These are phyloP conservation scores for Neodiprion lecontei DNA, from an alignment of 1,140 invertebrate genomes.

Conservation along the genomic window DNA sequence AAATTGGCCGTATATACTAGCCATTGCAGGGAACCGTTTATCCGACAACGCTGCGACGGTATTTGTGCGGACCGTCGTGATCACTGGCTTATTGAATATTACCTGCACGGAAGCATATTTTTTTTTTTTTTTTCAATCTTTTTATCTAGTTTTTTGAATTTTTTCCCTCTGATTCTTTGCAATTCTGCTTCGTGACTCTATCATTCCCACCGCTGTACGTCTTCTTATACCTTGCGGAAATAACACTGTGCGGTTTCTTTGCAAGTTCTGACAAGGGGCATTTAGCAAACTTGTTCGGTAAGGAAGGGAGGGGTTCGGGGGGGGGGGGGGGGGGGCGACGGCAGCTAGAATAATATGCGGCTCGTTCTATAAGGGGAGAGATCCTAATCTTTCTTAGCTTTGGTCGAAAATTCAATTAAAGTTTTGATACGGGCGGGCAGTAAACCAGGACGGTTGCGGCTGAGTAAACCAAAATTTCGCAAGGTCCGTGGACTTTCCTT, in stretches of 20 bases:
- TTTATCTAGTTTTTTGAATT: too few relatives aligned
- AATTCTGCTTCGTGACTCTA: background rate
- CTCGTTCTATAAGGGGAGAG: slow-evolving; percentile 36
- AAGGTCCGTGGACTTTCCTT: slow-evolving; percentile 58
- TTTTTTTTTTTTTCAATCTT: too few relatives aligned
- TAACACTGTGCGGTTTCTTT: background rate
- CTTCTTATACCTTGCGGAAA: background rate
- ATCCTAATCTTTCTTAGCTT: slow-evolving; percentile 56
- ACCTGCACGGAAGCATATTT: too few relatives aligned
- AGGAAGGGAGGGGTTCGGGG: background rate
- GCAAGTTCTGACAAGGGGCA: background rate
- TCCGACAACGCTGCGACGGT: too few relatives aligned
- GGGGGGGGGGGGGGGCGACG: slow-evolving; percentile 8
- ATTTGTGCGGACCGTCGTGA: too few relatives aligned
- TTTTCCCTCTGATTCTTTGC: background rate
- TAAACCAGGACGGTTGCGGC: slow-evolving; percentile 38
- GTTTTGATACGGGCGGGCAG: slow-evolving; percentile 58
- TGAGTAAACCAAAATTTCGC: slow-evolving; percentile 64
- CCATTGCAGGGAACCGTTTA: too few relatives aligned
- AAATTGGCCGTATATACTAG: too few relatives aligned
- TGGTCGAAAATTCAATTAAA: slow-evolving; percentile 62
- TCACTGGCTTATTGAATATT: too few relatives aligned
- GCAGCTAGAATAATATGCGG: slow-evolving; percentile 39
- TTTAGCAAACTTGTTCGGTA: background rate
- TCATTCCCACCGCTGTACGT: background rate